phyloP scores from a whole-genome alignment of 2,888 invertebrate genomes.

The Chrysodeixis includens region DNA sequence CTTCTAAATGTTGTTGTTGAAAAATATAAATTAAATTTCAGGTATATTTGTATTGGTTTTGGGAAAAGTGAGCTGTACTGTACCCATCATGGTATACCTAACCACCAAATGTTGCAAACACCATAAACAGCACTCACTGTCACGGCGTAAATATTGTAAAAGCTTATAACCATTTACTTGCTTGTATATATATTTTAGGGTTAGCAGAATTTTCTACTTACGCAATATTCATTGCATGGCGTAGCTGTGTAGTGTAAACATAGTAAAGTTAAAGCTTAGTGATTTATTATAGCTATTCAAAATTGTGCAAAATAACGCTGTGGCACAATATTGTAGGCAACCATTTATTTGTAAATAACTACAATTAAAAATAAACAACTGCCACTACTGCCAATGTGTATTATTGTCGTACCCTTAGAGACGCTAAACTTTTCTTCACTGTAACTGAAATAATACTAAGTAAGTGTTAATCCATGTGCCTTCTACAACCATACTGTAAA shows the following conservation, averaged over 20 bases:
- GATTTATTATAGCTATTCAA: slow-evolving; percentile 32
- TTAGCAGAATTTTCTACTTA: slow-evolving; percentile 19
- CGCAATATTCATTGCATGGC: slow-evolving; percentile 33
- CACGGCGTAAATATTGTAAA: slow-evolving; percentile 9
- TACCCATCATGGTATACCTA: not conserved
- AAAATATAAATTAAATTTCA: not conserved
- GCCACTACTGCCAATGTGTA: slow-evolving; percentile 40
- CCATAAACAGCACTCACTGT: slow-evolving; percentile 18
- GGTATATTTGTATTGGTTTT: not conserved
- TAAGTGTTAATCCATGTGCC: no score
- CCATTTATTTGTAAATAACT: slow-evolving; percentile 54
- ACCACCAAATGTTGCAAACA: slow-evolving; percentile 20
- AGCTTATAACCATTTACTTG: slow-evolving; percentile 19
- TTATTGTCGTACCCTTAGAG: slow-evolving; percentile 11
- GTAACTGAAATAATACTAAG: not conserved
- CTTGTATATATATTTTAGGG: slow-evolving; percentile 23
- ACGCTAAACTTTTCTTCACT: not conserved
- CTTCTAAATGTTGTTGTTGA: not conserved
- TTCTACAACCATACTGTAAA: no score
- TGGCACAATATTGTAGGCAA: slow-evolving; percentile 40
- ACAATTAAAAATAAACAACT: slow-evolving; percentile 57
- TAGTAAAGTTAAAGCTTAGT: slow-evolving; percentile 40
- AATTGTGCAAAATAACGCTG: slow-evolving; percentile 34
- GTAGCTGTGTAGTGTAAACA: slow-evolving; percentile 40
- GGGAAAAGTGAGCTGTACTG: slow-evolving; percentile 7